Percentiles rank a stretch among this genome's conserved stretches.
These are phyloP conservation scores for Lycopodina hypogea DNA, from an alignment of 37 sponge, comb jelly and placozoan genomes.

Conservation along the genomic window DNA sequence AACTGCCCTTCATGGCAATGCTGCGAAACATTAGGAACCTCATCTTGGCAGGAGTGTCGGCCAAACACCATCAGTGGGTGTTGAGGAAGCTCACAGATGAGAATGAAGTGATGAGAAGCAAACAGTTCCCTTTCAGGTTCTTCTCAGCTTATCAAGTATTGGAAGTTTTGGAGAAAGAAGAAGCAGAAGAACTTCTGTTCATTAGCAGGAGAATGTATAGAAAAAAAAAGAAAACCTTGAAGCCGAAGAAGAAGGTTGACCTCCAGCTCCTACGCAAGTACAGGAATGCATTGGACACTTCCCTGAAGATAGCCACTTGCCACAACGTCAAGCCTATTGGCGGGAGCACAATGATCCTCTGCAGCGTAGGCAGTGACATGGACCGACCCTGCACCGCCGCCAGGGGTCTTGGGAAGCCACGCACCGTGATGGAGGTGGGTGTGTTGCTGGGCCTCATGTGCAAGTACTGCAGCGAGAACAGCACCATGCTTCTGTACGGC, in stretches of 20 bases:
- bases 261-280: constrained; percentile 60
- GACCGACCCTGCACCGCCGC: constrained; percentile 86
- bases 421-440: constrained; percentile 81
- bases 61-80: constrained; percentile 83
- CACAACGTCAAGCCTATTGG: constrained; percentile 96
- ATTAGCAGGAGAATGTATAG: background rate
- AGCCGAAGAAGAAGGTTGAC: constrained; percentile 46
- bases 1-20: constrained; percentile 99
- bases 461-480: constrained; percentile 92
- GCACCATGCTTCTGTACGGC: constrained; percentile 74
- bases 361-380: constrained; percentile 75
- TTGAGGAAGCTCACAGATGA: constrained; percentile 87
- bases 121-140: constrained; percentile 97
- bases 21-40: constrained; percentile 93
- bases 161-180: constrained; percentile 78
- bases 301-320: constrained; percentile 90
- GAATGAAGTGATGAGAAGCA: constrained; percentile 87
- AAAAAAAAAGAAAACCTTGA: constrained; percentile 25
- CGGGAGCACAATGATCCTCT: constrained; percentile 87
- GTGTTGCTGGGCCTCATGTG: constrained; percentile 95
- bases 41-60: constrained; percentile 77
- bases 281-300: constrained; percentile 80
- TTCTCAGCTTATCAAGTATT: constrained; percentile 97
- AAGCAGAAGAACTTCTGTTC: constrained; percentile 23
- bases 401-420: constrained; percentile 87